Evolutionary conservation across 2,888 invertebrate genomes (phyloP), one percentile per base, ranked within the genome.

Genomic region (Unio delphinus): DNA sequence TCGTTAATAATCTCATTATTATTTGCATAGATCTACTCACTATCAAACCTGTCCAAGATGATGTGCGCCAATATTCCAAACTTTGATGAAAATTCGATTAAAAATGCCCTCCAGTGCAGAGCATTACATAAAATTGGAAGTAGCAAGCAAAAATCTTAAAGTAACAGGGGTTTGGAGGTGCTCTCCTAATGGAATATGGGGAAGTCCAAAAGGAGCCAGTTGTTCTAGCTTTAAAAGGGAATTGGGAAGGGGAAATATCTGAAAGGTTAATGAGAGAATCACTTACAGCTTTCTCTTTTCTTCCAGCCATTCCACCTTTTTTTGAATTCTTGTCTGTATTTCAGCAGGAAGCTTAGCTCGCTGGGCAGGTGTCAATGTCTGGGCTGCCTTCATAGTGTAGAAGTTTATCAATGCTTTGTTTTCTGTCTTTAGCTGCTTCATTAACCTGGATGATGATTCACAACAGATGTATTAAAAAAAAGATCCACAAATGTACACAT

Each of bases 291-390:
- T 86, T 58, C 78, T 79, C 72, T 83, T 86, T 64, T 88, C 86
- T 67, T 86, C 83, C 55, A 86, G 56, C 0, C 73, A 34, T 7
- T 93, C 93, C 76, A 94, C 95, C 86, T 95, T 95, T 69, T 84
- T 83, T 63, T 79, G 73, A 68, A 90, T 84, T 56, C 82, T 77
- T 8, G 85, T 85, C 65, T 80, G 83, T 8, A 90, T 73, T 7
- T 83, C 80, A 20, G 72, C 71, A 0, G 88, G 87, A 20, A 89
- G 76, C 61, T 79, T 80, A 23, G 80, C 79, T 61, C 84, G 75
- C 79, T 89, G 88, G 34, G 74, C 63, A 17, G 80, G 75, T 6
- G 83, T 79, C 61, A 89, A 74, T 20, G 85, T 80, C 60, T 79
- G 73, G 26, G 85, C 86, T 60, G 87, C 86, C 65, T 84, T 80